Evolutionary conservation across 2,797 vertebrate species (phyloP), one percentile per base, ranked within the genome.

Genomic region (Myotis daubentonii): DNA sequence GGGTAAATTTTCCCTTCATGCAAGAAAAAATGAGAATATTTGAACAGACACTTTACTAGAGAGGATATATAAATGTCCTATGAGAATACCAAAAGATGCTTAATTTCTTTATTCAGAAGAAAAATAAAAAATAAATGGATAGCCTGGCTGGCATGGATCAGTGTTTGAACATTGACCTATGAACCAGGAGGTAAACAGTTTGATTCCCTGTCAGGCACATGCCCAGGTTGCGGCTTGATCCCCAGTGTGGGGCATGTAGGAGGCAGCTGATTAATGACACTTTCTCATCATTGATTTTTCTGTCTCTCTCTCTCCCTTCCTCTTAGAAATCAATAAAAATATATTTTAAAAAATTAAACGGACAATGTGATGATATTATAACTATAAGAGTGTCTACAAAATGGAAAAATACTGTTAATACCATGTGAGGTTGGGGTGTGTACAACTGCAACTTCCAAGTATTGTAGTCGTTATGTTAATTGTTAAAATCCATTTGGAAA

Each of bases 331-430:
- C 60, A 62, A 62, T 62, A 30, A 62, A 62, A 62, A 62, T 13
- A 62, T 62, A 30, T 62, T 62, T 62, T 12, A 13, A 62, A 62
- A 89, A 75, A 57, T 53, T 62, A 57, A 94, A 82, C 47, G 20
- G 5, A 38, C 72, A 60, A 71, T 84, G 10, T 65, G 38, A 66
- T 75, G 57, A 49, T 75, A 19, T 11, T 36, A 51, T 4, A 83
- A 20, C 36, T 78, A 89, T 3, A 88, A 41, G 44, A 85, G 68
- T 13, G 30, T 20, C 22, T 62, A 57, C 16, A 60, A 65, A 75
- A 60, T 5, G 6, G 0, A 79, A 75, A 57, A 28, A 17, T 17
- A 33, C 16, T 75, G 16, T 16, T 25, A 57, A 87, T 47, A 68
- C 9, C n/a, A n/a, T 47, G 12, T 81, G 36, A 91, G 8, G 5